These are phyloP conservation scores for Anadara kagoshimensis DNA, from an alignment of 1,140 invertebrate genomes.

Conservation along the genomic window DNA sequence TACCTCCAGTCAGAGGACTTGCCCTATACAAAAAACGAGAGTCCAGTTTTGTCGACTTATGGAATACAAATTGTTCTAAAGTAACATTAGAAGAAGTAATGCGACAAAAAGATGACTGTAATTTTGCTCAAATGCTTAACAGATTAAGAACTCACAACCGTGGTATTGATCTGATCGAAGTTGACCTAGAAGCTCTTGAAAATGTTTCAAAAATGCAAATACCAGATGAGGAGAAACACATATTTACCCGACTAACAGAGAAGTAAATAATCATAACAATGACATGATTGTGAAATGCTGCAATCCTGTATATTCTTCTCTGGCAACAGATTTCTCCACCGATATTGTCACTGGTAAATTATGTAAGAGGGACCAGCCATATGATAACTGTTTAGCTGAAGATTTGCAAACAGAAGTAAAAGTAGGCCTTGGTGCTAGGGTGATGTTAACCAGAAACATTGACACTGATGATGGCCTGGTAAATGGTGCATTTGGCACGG, in stretches of 20 bases:
- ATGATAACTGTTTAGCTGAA: slow-evolving; percentile 4
- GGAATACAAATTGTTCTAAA: slow-evolving; percentile 7
- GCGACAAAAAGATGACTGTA: slow-evolving; percentile 7
- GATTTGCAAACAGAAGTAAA: background rate
- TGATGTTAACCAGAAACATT: no score
- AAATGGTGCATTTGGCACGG: no score
- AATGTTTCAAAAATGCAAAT: no score
- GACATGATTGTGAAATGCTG: no score
- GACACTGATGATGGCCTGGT: no score
- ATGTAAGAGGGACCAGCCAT: background rate
- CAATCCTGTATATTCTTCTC: no score
- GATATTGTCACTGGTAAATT: background rate
- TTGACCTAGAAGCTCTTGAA: background rate
- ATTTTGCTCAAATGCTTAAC: slow-evolving; percentile 14
- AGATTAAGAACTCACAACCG: background rate
- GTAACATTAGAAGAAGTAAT: slow-evolving; percentile 6
- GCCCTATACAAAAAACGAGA: no score
- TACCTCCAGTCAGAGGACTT: no score
- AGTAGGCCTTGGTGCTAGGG: no score
- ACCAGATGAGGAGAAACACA: no score
- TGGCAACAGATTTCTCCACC: background rate
- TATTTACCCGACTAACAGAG: no score
- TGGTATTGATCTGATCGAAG: background rate
- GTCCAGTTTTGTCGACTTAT: slow-evolving; percentile 3
- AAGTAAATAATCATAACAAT: no score